These are phyloP conservation scores for Pheucticus melanocephalus DNA, from an alignment of 2,113 vertebrate genomes.

Conservation along the genomic window DNA sequence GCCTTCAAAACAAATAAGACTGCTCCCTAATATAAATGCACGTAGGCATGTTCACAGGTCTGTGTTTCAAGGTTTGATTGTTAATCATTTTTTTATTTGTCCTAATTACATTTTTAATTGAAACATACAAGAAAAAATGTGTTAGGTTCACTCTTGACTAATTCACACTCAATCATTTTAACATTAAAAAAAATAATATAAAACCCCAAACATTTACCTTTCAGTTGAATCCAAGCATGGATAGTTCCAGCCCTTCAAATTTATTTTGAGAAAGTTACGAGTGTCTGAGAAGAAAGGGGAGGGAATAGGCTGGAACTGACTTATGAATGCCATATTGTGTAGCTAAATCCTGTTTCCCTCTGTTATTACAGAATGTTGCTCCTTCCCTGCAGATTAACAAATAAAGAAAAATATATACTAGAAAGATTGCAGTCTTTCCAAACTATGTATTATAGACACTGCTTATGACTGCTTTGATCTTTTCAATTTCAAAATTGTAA, in stretches of 20 bases:
- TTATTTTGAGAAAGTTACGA: constrained; percentile 24
- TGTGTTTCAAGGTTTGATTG: not conserved
- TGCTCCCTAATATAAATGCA: not conserved
- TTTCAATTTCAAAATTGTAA: constrained; percentile 58
- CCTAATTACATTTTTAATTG: constrained; percentile 52
- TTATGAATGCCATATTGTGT: not conserved
- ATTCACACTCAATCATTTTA: not conserved
- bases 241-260: constrained; percentile 24
- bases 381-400: constrained; percentile 46
- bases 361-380: constrained; percentile 35
- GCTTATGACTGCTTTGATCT: constrained; percentile 58
- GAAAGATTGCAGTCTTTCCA: constrained; percentile 32
- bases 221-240: constrained; percentile 27
- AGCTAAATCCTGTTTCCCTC: constrained; percentile 29
- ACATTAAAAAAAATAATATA: not conserved
- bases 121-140: constrained; percentile 8
- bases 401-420: constrained; percentile 42
- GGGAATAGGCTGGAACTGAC: constrained; percentile 37
- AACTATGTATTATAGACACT: constrained; percentile 36
- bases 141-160: constrained; percentile 32
- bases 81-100: constrained; percentile 16
- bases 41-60: not conserved
- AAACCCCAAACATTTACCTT: not conserved
- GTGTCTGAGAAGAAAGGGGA: constrained; percentile 33
- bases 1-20: not conserved